Percentiles rank a stretch among this genome's conserved stretches.
These are phyloP conservation scores for Scaptomyza polygonia DNA, from an alignment of 2,888 invertebrate genomes.

Conservation along the genomic window DNA sequence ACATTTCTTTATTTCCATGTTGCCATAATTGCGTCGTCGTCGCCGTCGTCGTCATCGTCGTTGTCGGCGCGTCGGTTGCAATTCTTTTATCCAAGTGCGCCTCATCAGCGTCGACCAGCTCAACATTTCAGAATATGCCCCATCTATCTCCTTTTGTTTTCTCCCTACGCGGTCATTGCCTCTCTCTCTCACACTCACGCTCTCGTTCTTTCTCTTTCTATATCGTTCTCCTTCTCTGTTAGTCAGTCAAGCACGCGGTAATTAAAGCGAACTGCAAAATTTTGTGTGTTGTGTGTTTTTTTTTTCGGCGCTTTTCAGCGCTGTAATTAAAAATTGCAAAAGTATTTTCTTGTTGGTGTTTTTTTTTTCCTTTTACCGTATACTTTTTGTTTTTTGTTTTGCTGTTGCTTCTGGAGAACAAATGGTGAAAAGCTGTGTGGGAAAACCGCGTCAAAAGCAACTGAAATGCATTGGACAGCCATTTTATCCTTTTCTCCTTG, in stretches of 20 bases:
- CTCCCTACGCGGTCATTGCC: slow-evolving; percentile 10
- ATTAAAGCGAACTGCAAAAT: slow-evolving; percentile 71
- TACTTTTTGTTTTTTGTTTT: slow-evolving; percentile 31
- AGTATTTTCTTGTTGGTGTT: slow-evolving; percentile 48
- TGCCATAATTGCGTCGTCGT: slow-evolving; percentile 68
- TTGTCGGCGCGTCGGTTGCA: slow-evolving; percentile 53
- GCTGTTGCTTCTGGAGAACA: slow-evolving; percentile 44
- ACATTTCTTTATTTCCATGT: slow-evolving; percentile 73
- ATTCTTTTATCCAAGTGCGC: slow-evolving; percentile 77
- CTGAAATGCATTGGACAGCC: slow-evolving; percentile 71
- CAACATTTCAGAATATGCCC: slow-evolving; percentile 39
- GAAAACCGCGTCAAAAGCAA: slow-evolving; percentile 78
- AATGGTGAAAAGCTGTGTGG: slow-evolving; percentile 64
- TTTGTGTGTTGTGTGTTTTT: slow-evolving; percentile 25
- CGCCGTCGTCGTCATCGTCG: slow-evolving; percentile 29
- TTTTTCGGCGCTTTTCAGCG: slow-evolving; percentile 75
- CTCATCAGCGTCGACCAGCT: slow-evolving; percentile 63
- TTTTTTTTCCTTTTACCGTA: slow-evolving; percentile 20
- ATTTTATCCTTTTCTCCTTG: slow-evolving; percentile 10
- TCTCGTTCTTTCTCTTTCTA: too few species aligned
- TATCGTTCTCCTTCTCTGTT: slow-evolving; percentile 2
- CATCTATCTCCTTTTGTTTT: slow-evolving; percentile 19
- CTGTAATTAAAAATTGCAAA: slow-evolving; percentile 78
- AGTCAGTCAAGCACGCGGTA: slow-evolving; percentile 59
- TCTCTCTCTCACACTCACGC: neutral